Conservation (phyloP, 2,797 vertebrate species). For the Hemibagrus guttatus region DNA sequence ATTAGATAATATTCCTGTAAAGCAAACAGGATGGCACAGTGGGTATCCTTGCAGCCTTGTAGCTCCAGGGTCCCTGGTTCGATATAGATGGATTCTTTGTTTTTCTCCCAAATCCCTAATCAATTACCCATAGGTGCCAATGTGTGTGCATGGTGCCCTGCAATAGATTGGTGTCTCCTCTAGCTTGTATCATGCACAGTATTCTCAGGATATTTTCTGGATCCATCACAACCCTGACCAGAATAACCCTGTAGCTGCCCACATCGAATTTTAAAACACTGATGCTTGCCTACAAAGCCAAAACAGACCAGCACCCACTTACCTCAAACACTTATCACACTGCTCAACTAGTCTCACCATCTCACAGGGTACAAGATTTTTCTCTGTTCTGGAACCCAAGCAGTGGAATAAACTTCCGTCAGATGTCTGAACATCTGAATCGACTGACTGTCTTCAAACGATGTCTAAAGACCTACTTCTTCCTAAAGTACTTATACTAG, state of each 20-base stretch:
- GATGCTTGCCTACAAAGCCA: no score
- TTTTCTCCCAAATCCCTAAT: background rate
- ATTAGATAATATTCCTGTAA: background rate
- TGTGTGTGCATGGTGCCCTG: background rate
- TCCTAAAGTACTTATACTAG: no score
- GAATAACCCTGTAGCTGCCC: background rate
- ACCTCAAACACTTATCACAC: no score
- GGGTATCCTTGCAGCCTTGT: background rate
- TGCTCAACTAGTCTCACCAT: no score
- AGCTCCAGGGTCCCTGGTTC: background rate
- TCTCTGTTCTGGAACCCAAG: no score
- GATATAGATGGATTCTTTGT: background rate
- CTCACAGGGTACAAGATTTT: no score
- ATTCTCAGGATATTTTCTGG: background rate
- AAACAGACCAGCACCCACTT: no score
- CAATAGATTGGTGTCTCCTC: background rate
- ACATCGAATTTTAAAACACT: no score
- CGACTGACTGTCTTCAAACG: no score
- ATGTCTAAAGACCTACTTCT: no score
- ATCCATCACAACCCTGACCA: background rate
- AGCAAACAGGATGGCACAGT: background rate
- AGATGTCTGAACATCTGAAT: no score
- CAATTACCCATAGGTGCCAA: background rate
- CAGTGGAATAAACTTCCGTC: no score
- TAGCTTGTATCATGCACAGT: background rate